Evolutionary conservation across 2,797 vertebrate species (phyloP), one percentile per base, ranked within the genome.

Genomic region (Tympanoctomys barrerae): DNA sequence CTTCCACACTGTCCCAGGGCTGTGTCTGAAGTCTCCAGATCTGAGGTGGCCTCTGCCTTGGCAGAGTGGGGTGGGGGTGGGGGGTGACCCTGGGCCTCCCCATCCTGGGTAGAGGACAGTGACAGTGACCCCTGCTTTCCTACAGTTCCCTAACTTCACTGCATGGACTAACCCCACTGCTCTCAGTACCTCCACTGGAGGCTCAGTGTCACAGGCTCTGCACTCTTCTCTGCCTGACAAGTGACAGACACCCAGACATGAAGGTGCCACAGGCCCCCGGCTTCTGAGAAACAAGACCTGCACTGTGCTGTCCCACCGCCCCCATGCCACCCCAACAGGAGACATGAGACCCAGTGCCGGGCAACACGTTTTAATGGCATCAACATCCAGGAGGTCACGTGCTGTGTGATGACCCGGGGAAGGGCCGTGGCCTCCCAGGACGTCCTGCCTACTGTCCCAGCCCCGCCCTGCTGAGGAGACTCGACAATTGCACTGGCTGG

Each of bases 401-500:
- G 96, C 79, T 36, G 98, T 97, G 96, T 98, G 98, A 97, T 49
- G 87, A 92, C 78, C 42, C 64, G 42, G 70, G 94, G 88, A 68
- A 36, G 82, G 84, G 73, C 68, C 36, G 18, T 3, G 36, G 31
- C 88, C 78, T 96, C 86, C 61, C 75, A 42, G 73, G 95, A 85
- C 77, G 62, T 49, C 54, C 70, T 7, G 18, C 78, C 52, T 2
- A 19, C 31, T 18, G 18, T 49, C 26, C 75, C 26, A 8, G 2
- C 78, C 49, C 57, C 33, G 10, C 81, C 78, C 91, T 91, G 62
- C 39, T 49, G 54, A 86, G 70, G 79, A 93, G 96, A 98, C 80
- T 98, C 97, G 98, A 99, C 98, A 99, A 99, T 99, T 99, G 99
- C 99, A 99, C 99, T 97, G 97, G 98, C 97, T 98, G 98, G 98